phyloP scores from a whole-genome alignment of 2,797 vertebrate genomes.

The Lagothrix lagotricha region DNA sequence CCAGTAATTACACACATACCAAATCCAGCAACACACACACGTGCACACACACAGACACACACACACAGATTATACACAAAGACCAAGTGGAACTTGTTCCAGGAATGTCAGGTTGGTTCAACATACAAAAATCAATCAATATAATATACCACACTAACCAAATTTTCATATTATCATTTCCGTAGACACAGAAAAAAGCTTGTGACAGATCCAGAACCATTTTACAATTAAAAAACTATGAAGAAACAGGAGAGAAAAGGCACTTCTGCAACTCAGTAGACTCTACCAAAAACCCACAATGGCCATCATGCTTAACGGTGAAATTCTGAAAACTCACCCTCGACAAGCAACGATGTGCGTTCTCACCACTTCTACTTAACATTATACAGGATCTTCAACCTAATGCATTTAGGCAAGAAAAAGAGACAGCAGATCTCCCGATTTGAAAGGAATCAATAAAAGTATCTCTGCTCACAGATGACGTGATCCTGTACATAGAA shows the following conservation, averaged over 20 bases:
- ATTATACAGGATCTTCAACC: neutral
- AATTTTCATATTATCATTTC: neutral
- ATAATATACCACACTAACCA: neutral
- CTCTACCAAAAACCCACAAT: neutral
- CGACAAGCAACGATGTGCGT: neutral
- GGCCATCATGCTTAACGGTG: neutral
- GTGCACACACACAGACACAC: neutral
- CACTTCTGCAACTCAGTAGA: neutral
- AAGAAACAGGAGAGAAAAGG: neutral
- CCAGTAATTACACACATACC: neutral
- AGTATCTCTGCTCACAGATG: neutral
- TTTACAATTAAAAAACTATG: neutral
- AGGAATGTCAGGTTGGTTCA: neutral
- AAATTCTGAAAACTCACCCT: neutral
- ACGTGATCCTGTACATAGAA: neutral
- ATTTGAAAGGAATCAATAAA: neutral
- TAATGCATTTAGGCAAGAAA: neutral
- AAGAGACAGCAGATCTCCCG: neutral
- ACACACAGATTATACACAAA: neutral
- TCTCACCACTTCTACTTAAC: neutral
- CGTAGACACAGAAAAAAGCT: neutral
- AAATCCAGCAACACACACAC: neutral
- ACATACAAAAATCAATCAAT: neutral
- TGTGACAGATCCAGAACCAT: neutral
- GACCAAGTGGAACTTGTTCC: neutral